Percentiles rank a stretch among this genome's conserved stretches.
Conservation (phyloP, 2,797 vertebrate species). For the Rhynchotus rufescens region DNA sequence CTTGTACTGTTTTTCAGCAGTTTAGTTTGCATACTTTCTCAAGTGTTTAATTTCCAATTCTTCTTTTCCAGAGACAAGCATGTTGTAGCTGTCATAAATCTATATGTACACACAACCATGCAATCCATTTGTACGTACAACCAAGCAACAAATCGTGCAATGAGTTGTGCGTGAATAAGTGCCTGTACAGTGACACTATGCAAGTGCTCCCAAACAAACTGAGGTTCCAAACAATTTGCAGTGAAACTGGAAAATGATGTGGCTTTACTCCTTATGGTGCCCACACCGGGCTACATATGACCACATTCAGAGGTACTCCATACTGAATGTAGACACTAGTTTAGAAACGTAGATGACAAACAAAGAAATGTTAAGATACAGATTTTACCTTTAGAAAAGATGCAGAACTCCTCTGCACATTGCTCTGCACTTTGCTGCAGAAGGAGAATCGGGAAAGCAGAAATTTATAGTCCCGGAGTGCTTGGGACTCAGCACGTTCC, state of each 20-base stretch:
- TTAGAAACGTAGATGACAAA: not conserved
- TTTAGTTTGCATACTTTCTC: not conserved
- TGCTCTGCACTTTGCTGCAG: not conserved
- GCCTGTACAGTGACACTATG: accelerated
- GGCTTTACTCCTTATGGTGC: not conserved
- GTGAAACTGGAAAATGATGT: not conserved
- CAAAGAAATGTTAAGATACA: accelerated
- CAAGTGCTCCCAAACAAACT: not conserved
- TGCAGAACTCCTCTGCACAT: not conserved
- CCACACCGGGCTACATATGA: not conserved
- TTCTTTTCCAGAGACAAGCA: not conserved
- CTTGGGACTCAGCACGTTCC: accelerated
- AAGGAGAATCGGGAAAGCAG: not conserved
- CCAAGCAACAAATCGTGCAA: not conserved
- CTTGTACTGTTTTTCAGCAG: not conserved
- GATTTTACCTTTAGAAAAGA: not conserved
- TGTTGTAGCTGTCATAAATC: not conserved
- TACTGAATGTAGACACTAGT: accelerated
- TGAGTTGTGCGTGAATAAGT: accelerated
- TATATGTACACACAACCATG: not conserved
- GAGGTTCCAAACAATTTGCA: not conserved
- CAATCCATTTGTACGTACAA: not conserved
- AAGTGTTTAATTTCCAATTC: not conserved
- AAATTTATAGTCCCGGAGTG: not conserved
- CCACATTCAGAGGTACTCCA: not conserved